Evolutionary conservation across 2,888 invertebrate genomes (phyloP), one percentile per base, ranked within the genome.

Genomic region (Drosophila histrio): DNA sequence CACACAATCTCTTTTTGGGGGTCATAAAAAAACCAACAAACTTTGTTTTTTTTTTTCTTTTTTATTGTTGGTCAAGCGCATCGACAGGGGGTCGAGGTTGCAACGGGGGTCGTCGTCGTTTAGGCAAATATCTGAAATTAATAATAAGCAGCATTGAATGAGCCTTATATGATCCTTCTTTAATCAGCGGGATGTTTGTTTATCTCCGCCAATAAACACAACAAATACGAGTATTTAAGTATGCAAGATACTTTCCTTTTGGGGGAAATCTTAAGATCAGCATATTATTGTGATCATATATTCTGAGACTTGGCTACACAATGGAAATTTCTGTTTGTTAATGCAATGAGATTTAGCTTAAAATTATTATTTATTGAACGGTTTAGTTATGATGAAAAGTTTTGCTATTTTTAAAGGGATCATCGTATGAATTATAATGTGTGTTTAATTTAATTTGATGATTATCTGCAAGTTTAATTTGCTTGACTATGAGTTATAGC

Each of bases 21-120:
- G 82, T 85, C 82, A 82, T 84, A 69, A 87, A 87, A 79, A 84
- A 82, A 87, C 82, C 85, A 81, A 82, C 85, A 81, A 82, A 73
- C 70, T 68, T 68, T 70, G 72, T 76, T 85, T 87, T 73, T 57
- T 75, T n/a, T 13, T 7, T n/a, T 24, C 67, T 73, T 66, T 79
- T 75, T 84, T 84, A 60, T 63, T 79, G 13, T 34, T 82, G 88
- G 88, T 87, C 88, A 85, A 85, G 82, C 85, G 66, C 82, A 82
- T 39, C 82, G 87, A 76, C 83, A 79, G 85, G 82, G 81, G 85
- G 78, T 82, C 87, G 78, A 66, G 53, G 32, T 39, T 43, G 47
- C 32, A 19, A 13, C 39, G 32, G 49, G 54, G 65, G 54, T 72
- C 72, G 52, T 21, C 49, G 15, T 24, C 54, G 43, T 58, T 72